Percentiles rank a stretch among this genome's conserved stretches.
Evolutionary conservation across 2,888 invertebrate genomes (phyloP).

Genomic region (Trilocha varians): DNA sequence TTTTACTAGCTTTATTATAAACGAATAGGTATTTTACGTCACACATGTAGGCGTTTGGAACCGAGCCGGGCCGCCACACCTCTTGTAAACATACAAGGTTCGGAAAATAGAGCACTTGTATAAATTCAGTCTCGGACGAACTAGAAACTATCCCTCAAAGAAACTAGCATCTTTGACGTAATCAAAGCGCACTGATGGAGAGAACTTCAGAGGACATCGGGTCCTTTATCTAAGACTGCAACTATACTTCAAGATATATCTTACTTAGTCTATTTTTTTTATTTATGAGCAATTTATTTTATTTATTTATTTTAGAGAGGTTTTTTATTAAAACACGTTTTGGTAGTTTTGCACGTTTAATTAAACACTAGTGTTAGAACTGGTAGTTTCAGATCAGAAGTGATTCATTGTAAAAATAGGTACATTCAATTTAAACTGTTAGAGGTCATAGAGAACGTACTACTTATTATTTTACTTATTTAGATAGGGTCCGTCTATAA

Average conservation of each 20-base stretch:
- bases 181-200: too few species aligned
- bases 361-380: too few species aligned
- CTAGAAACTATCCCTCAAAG: background rate
- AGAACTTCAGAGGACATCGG: too few species aligned
- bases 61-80: constrained; percentile 38
- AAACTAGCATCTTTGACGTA: background rate
- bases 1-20: background rate
- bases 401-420: too few species aligned
- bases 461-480: too few species aligned
- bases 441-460: too few species aligned
- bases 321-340: too few species aligned
- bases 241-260: background rate
- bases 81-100: constrained; percentile 30
- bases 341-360: too few species aligned
- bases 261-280: background rate
- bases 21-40: constrained; percentile 6
- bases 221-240: background rate
- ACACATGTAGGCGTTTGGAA: constrained; percentile 37
- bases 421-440: too few species aligned
- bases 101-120: constrained; percentile 13
- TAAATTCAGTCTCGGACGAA: background rate
- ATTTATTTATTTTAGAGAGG: too few species aligned
- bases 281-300: background rate
- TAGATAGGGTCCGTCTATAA: too few species aligned
- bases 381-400: too few species aligned